Conservation (phyloP, 2,113 vertebrate genomes). For the Rhabdornis inornatus region DNA sequence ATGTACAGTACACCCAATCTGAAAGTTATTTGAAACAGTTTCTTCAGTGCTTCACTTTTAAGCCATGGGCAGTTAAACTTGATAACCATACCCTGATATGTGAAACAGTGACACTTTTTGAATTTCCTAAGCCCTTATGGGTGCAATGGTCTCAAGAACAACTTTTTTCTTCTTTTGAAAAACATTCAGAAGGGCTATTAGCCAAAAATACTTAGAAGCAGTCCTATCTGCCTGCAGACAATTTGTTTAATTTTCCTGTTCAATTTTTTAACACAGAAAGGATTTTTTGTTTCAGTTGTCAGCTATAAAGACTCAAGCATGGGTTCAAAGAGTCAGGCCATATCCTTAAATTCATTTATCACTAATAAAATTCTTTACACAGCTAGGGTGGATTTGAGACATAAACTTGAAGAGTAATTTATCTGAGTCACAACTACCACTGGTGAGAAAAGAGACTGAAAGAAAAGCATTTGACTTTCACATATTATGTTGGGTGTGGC, state of each 20-base stretch:
- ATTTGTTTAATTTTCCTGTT: background rate
- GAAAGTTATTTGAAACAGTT: background rate
- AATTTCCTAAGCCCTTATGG: background rate
- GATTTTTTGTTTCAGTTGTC: background rate
- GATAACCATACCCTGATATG: background rate
- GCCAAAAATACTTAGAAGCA: background rate
- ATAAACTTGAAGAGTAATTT: background rate
- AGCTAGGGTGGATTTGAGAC: background rate
- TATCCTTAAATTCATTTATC: background rate
- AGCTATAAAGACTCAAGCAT: background rate
- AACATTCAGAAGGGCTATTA: background rate
- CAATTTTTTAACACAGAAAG: background rate
- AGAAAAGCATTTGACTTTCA: background rate
- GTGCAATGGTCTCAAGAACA: background rate
- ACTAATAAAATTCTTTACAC: background rate
- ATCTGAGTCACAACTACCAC: background rate
- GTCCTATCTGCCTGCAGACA: background rate
- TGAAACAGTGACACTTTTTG: background rate
- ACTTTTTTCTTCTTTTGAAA: background rate
- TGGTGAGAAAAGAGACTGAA: background rate
- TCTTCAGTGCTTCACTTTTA: background rate
- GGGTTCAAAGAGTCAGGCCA: background rate
- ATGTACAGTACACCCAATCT: background rate
- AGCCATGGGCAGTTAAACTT: background rate
- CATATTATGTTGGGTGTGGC: background rate